These are phyloP conservation scores for Desmophyllum pertusum DNA, from an alignment of 92 coral and sea anemone genomes.

Conservation along the genomic window DNA sequence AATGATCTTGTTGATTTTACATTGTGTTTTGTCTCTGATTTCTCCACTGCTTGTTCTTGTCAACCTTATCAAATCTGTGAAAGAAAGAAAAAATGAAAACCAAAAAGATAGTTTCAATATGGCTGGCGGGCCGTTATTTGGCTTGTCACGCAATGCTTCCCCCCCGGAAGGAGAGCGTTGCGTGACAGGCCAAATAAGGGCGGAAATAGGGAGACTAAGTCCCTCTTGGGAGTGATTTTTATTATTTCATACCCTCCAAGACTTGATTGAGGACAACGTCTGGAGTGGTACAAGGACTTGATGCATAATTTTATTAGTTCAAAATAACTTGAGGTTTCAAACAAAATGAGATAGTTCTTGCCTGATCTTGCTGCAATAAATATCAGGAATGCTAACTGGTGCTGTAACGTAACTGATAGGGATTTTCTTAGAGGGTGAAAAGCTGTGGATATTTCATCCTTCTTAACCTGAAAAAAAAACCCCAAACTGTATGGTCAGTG, in stretches of 20 bases:
- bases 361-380: slow-evolving; percentile 94
- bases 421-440: slow-evolving; percentile 84
- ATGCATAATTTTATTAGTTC: too few relatives aligned
- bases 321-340: too few relatives aligned
- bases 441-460: slow-evolving; percentile 84
- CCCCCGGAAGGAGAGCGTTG: background rate
- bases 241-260: too few relatives aligned
- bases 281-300: too few relatives aligned
- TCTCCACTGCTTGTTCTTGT: slow-evolving; percentile 90
- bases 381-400: slow-evolving; percentile 84
- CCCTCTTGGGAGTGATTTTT: too few relatives aligned
- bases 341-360: background rate
- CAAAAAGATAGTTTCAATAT: background rate
- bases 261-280: too few relatives aligned
- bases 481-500: too few relatives aligned
- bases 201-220: too few relatives aligned
- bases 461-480: slow-evolving; percentile 64
- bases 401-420: slow-evolving; percentile 67
- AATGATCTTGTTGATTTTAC: slow-evolving; percentile 92
- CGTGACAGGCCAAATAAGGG: too few relatives aligned
- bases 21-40: slow-evolving; percentile 85
- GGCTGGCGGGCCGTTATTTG: too few relatives aligned
- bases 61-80: slow-evolving; percentile 77
- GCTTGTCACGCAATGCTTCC: background rate
- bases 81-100: background rate